Evolutionary conservation across 2,113 vertebrate species (phyloP), one percentile per base, ranked within the genome.

Genomic region (Azemiops feae): DNA sequence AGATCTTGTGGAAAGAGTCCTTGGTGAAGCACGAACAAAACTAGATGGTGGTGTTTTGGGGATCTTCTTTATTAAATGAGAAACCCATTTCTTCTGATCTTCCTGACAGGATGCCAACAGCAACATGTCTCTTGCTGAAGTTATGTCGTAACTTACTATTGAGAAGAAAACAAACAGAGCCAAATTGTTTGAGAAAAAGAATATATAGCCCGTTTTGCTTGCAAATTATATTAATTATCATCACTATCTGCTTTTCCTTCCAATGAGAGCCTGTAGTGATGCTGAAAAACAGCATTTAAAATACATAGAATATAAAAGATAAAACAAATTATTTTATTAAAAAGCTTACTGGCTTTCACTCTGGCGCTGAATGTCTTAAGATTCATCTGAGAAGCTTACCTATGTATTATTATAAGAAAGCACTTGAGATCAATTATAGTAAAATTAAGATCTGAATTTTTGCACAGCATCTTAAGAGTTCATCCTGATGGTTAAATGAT

Each of bases 61-160:
- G 89, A 99, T 99, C 97, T 99, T 99, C 98, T 99, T 99, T 97
- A 99, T 98, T 93, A 99, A 98, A 96, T 99, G 99, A 95, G 98
- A 98, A 52, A 99, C 99, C 99, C 99, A 99, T 95, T 99, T 99
- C 97, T 99, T 99, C 97, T 99, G 99, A 97, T 99, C 99, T 54
- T 99, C 99, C 96, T 99, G 99, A 96, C 98, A 98, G 94, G 98
- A 97, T 12, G 99, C 99, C 97, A 99, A 95, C 91, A 99, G 97
- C 94, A 99, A 98, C 98, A 99, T 98, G 97, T 99, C 99, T 96
- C 99, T 98, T 95, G 99, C 99, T 94, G 99, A 98, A 94, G 99
- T 99, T 96, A 99, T 98, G 88, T 99, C 99, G 0, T 99, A 99
- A 98, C 99, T 99, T 96, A 99, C 99, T 99, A 91, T 11, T 89